Percentiles rank a stretch among this genome's conserved stretches.
These are phyloP conservation scores for Spicauda simplicius DNA, from an alignment of 2,888 invertebrate species.

Conservation along the genomic window DNA sequence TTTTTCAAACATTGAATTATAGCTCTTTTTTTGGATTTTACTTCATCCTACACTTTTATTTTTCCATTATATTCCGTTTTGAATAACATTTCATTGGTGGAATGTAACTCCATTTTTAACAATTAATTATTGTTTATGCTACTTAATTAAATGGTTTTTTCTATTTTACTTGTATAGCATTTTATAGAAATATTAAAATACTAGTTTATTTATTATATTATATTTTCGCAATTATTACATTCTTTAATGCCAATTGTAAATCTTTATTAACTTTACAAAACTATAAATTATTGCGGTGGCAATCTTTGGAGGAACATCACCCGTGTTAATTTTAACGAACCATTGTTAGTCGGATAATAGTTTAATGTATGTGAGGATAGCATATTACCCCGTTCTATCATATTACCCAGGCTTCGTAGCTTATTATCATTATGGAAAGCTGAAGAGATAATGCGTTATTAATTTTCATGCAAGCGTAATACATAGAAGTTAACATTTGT, in stretches of 20 bases:
- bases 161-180: too few relatives aligned
- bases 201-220: too few relatives aligned
- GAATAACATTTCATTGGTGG: too few relatives aligned
- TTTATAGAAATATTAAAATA: too few relatives aligned
- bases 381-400: constrained; percentile 8
- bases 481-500: not conserved
- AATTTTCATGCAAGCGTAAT: not conserved
- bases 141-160: too few relatives aligned
- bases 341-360: constrained; percentile 63
- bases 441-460: not conserved
- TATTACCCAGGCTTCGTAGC: constrained; percentile 4
- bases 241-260: not conserved
- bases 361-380: constrained; percentile 49
- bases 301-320: constrained; percentile 22
- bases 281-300: constrained; percentile 18
- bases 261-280: constrained; percentile 10
- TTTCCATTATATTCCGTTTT: too few relatives aligned
- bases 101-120: too few relatives aligned
- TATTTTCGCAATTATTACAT: too few relatives aligned
- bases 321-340: constrained; percentile 56
- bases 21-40: too few relatives aligned
- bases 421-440: constrained; percentile 16
- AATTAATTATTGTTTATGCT: too few relatives aligned
- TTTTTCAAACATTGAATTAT: too few relatives aligned
- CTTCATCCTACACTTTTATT: too few relatives aligned